phyloP scores from a whole-genome alignment of 2,888 invertebrate genomes.

The Mythimna loreyi region DNA sequence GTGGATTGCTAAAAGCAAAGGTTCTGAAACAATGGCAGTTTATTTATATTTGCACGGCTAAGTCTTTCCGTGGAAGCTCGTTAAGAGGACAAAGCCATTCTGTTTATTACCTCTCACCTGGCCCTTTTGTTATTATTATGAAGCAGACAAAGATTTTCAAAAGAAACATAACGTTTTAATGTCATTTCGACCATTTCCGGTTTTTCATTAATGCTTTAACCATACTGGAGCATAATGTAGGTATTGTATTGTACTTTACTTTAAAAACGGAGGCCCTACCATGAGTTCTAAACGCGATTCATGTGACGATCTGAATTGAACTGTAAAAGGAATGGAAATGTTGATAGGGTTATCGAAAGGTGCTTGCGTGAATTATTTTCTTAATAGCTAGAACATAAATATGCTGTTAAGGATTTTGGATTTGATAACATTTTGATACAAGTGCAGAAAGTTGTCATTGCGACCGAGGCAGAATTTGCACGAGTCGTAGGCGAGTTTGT shows the following conservation, averaged over 20 bases:
- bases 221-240: neutral
- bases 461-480: too few species aligned
- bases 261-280: too few species aligned
- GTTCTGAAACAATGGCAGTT: conserved; percentile 75
- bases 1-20: conserved; percentile 70
- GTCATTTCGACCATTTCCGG: conserved; percentile 61
- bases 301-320: too few species aligned
- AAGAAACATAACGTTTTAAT: conserved; percentile 65
- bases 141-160: conserved; percentile 70
- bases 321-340: too few species aligned
- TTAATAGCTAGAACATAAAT: too few species aligned
- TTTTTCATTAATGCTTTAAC: conserved; percentile 35
- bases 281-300: too few species aligned
- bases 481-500: too few species aligned
- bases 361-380: too few species aligned
- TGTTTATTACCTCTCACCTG: conserved; percentile 81
- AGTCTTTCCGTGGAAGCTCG: conserved; percentile 76
- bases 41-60: conserved; percentile 74
- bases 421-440: too few species aligned
- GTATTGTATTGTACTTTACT: conserved; percentile 1
- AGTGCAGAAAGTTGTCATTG: too few species aligned
- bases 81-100: conserved; percentile 78
- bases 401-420: too few species aligned
- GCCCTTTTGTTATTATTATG: conserved; percentile 76
- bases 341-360: too few species aligned